These are phyloP conservation scores for Plestiodon gilberti DNA, from an alignment of 2,113 vertebrate species.

Conservation along the genomic window DNA sequence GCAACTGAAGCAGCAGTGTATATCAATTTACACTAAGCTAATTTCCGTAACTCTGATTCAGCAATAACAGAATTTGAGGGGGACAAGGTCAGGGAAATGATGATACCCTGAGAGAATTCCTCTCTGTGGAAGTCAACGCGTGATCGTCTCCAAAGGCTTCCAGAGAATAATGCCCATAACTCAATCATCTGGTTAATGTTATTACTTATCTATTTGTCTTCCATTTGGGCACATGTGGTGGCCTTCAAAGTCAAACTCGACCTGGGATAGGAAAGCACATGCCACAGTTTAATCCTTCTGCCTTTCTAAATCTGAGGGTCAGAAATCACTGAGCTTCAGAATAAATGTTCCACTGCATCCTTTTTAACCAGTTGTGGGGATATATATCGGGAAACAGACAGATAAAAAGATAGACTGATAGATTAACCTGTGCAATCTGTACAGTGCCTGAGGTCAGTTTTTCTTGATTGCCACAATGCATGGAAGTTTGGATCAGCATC, in stretches of 20 bases:
- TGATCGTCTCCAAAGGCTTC: conserved; percentile 46
- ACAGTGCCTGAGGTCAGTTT: too few relatives aligned
- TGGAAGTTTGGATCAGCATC: not conserved
- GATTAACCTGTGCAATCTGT: too few relatives aligned
- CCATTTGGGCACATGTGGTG: not conserved
- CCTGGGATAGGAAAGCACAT: conserved; percentile 37
- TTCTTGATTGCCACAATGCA: not conserved
- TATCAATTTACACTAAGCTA: conserved; percentile 59
- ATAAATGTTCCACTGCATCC: not conserved
- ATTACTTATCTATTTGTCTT: conserved; percentile 52
- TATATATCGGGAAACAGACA: too few relatives aligned
- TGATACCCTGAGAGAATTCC: conserved; percentile 58
- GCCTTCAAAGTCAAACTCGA: conserved; percentile 45
- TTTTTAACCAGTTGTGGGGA: not conserved
- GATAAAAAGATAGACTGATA: too few relatives aligned
- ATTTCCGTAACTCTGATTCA: conserved; percentile 58
- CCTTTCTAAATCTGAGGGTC: not conserved
- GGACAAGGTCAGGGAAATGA: conserved; percentile 55
- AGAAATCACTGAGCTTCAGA: conserved; percentile 1
- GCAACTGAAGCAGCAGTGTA: conserved; percentile 38
- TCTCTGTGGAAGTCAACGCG: conserved; percentile 59
- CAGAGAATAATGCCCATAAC: conserved; percentile 32
- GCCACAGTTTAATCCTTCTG: not conserved
- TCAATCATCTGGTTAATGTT: conserved; percentile 38
- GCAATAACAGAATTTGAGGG: conserved; percentile 60